These are phyloP conservation scores for Helobdella robusta DNA, from an alignment of 2,888 invertebrate species.

Conservation along the genomic window DNA sequence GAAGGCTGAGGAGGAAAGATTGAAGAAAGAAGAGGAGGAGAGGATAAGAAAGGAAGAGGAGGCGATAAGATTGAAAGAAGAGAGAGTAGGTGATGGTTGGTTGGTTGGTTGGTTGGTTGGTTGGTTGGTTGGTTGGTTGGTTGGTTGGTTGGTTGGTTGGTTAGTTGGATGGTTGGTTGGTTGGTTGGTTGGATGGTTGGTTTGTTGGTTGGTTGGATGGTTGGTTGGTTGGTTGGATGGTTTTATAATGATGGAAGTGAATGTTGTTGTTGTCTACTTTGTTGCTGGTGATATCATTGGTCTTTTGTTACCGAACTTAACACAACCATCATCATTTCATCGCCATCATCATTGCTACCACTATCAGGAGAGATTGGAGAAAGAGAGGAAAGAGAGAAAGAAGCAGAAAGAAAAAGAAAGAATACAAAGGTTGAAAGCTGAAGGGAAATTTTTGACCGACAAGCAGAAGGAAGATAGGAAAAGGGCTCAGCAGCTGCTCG, in stretches of 20 bases:
- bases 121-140: neutral
- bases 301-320: no score
- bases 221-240: no score
- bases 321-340: no score
- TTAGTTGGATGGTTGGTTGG: no score
- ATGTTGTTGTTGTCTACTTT: neutral
- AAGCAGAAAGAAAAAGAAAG: conserved; percentile 85
- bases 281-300: neutral
- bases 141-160: no score
- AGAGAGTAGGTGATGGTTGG: conserved; percentile 52
- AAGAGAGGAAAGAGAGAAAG: conserved; percentile 75
- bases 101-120: conserved; percentile 7
- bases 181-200: no score
- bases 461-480: conserved; percentile 80
- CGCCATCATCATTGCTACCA: neutral
- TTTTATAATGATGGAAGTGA: neutral
- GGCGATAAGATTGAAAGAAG: conserved; percentile 40
- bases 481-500: conserved; percentile 78
- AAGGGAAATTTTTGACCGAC: conserved; percentile 82
- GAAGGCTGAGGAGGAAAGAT: conserved; percentile 46
- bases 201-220: no score
- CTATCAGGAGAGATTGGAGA: conserved; percentile 62
- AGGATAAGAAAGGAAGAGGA: conserved; percentile 42
- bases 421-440: conserved; percentile 84
- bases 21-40: conserved; percentile 41